These are phyloP conservation scores for Stenopsyche tienmushanensis DNA, from an alignment of 1,140 invertebrate species.

Conservation along the genomic window DNA sequence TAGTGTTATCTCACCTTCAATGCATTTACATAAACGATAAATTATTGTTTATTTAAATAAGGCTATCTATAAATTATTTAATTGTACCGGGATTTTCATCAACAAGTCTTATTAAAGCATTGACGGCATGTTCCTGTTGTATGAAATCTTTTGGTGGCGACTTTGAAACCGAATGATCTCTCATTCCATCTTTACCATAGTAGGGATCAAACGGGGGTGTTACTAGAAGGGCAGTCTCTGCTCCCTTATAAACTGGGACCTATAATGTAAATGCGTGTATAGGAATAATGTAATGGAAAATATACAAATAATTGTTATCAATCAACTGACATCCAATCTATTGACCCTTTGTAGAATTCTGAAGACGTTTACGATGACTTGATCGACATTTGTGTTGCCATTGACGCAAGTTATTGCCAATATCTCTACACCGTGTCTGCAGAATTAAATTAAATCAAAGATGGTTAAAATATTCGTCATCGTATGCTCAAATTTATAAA, in stretches of 20 bases:
- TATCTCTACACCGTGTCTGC: conserved; percentile 14
- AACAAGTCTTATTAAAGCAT: conserved; percentile 47
- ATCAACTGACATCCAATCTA: conserved; percentile 54
- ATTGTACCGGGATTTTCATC: conserved; percentile 49
- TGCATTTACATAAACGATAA: too few relatives aligned
- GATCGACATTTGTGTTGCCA: conserved; percentile 60
- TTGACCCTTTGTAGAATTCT: conserved; percentile 54
- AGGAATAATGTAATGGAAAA: too few relatives aligned
- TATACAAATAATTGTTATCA: too few relatives aligned
- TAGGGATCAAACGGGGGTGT: conserved; percentile 39
- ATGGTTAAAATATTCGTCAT: too few relatives aligned
- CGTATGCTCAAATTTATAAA: too few relatives aligned
- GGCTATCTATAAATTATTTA: background rate
- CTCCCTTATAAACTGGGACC: conserved; percentile 65
- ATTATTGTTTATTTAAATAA: too few relatives aligned
- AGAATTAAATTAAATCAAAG: too few relatives aligned
- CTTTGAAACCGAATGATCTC: conserved; percentile 52
- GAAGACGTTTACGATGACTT: conserved; percentile 60
- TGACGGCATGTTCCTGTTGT: conserved; percentile 51
- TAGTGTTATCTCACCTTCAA: conserved; percentile 54
- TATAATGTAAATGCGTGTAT: conserved; percentile 48
- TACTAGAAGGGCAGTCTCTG: conserved; percentile 52
- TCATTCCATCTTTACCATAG: conserved; percentile 64
- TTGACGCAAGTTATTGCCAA: conserved; percentile 55
- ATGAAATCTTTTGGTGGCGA: conserved; percentile 44